Evolutionary conservation across 2,888 invertebrate genomes (phyloP), one percentile per base, ranked within the genome.

Genomic region (Mythimna vitellina): DNA sequence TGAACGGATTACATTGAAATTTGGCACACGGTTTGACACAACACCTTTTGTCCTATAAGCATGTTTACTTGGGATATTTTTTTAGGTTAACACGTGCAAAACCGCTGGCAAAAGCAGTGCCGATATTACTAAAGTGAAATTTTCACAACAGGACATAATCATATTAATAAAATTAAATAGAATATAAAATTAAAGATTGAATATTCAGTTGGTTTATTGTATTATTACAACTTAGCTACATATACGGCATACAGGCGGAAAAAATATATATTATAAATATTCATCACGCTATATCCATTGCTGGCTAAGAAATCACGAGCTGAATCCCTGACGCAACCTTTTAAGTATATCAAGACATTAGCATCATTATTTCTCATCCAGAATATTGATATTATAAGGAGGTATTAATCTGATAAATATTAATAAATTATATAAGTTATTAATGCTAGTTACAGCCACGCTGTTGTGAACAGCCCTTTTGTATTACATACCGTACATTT

Each of bases 231-330:
- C 62, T 72, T 65, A 64, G 76, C 70, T 80, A 80, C 65, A 70
- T 57, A 75, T 80, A 81, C 68, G 81, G 80, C 35, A 71, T 53
- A 69, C 56, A 81, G 76, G 81, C 81, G 70, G 76, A 83, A 76
- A 83, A 76, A 75, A 76, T 65, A 71, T 32, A 70, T 57, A 73
- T 3, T 65, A 71, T 71, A 25, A 60, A 80, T 70, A 81, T 80
- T 70, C 9, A 80, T 51, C 64, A 65, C 61, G 42, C 80, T 68
- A 53, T 38, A 64, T 22, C 54, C 25, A 61, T 54, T 46, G 8
- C 38, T 10, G 79, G 74, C 25, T 57, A 66, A 75, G 63, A 10
- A 54, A 82, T 29, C 51, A 78, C n/a, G 60, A 51, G 42, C 38
- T 56, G 3, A 29, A 51, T 46, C 65, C 49, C 29, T 56, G 71